A percentile compares a stretch with the other conserved stretches of the same genome.
Conservation (phyloP, 2,888 invertebrate genomes). For the Drosophila emarginata region DNA sequence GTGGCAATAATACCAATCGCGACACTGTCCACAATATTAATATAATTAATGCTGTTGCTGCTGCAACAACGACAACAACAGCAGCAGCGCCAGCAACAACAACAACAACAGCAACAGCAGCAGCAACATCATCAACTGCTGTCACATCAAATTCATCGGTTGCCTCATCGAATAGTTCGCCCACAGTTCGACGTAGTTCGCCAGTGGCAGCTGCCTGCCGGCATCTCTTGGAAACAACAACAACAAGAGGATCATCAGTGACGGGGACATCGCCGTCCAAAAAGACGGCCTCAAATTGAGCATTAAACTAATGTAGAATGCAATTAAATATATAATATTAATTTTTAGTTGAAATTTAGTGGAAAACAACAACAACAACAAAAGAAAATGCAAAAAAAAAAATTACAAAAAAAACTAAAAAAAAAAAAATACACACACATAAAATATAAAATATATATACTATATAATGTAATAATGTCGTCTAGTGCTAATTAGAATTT, state of each 20-base stretch:
- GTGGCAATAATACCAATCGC: slow-evolving; percentile 62
- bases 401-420: slow-evolving; percentile 8
- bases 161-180: slow-evolving; percentile 63
- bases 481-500: slow-evolving; percentile 61
- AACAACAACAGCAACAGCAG: background rate
- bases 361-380: slow-evolving; percentile 49
- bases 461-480: slow-evolving; percentile 19
- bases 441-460: slow-evolving; percentile 12
- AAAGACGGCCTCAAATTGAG: slow-evolving; percentile 75
- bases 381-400: slow-evolving; percentile 20
- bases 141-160: slow-evolving; percentile 55
- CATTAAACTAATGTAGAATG: slow-evolving; percentile 51
- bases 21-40: slow-evolving; percentile 36
- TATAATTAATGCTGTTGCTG: background rate
- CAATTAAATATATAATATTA: slow-evolving; percentile 37
- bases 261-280: slow-evolving; percentile 53
- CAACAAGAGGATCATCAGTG: background rate
- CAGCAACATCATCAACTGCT: background rate
- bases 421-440: background rate
- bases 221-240: slow-evolving; percentile 6
- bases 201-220: slow-evolving; percentile 33
- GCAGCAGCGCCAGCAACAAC: background rate
- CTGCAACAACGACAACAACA: background rate
- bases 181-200: slow-evolving; percentile 59
- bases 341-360: slow-evolving; percentile 79